Conservation (phyloP, 2,888 invertebrate species). For the Saturnia pavonia region DNA sequence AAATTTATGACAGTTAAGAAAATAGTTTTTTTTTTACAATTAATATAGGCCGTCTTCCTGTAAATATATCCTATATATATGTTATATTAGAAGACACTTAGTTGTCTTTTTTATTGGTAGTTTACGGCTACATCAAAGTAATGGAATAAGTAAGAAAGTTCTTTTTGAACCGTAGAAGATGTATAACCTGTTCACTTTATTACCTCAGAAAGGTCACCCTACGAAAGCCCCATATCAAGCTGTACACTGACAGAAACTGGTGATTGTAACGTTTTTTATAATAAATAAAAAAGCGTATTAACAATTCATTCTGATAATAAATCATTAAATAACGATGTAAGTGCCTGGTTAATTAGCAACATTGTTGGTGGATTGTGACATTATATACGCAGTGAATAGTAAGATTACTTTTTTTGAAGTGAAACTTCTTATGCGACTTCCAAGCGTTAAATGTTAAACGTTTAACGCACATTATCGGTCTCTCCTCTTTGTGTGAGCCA, state of each 20-base stretch:
- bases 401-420: background rate
- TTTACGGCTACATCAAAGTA: too few relatives aligned
- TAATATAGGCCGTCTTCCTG: too few relatives aligned
- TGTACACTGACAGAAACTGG: background rate
- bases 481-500: too few relatives aligned
- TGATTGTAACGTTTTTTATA: constrained; percentile 15
- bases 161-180: background rate
- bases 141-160: background rate
- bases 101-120: too few relatives aligned
- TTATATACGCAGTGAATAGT: constrained; percentile 13
- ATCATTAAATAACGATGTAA: constrained; percentile 40
- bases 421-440: too few relatives aligned
- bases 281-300: constrained; percentile 28
- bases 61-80: too few relatives aligned
- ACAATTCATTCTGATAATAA: constrained; percentile 41
- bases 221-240: background rate
- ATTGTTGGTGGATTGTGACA: constrained; percentile 33
- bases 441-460: too few relatives aligned
- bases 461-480: too few relatives aligned
- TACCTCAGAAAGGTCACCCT: background rate
- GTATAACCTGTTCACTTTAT: background rate
- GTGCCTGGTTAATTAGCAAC: constrained; percentile 41
- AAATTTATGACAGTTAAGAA: too few relatives aligned
- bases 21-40: too few relatives aligned
- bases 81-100: too few relatives aligned